Evolutionary conservation across 1,140 invertebrate genomes (phyloP).

Genomic region (Holotrichia oblita): DNA sequence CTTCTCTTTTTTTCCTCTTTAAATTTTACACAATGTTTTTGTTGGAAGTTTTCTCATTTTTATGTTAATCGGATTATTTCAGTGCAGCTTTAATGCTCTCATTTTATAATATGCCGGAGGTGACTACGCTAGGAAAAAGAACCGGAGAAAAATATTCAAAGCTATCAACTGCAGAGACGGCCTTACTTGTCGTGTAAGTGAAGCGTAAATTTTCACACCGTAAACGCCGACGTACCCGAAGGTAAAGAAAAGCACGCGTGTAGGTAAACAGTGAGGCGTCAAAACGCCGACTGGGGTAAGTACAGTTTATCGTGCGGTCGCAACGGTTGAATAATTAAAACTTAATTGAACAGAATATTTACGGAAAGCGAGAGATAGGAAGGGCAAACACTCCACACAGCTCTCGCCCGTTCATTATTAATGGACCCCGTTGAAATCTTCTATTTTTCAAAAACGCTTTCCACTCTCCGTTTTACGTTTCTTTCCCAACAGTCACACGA

Average conservation of each 20-base stretch:
- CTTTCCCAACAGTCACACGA: background rate
- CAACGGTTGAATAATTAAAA: conserved; percentile 32
- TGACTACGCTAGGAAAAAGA: too few species aligned
- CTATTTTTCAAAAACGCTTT: conserved; percentile 15
- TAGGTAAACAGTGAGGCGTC: conserved; percentile 22
- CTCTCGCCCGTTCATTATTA: conserved; percentile 25
- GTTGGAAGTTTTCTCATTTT: too few species aligned
- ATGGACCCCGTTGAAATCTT: conserved; percentile 11
- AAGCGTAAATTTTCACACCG: background rate
- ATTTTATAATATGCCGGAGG: too few species aligned
- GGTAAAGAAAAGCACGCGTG: conserved; percentile 24
- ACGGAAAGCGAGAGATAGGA: conserved; percentile 25
- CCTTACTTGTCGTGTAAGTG: background rate
- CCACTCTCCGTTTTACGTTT: background rate
- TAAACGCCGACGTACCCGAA: background rate
- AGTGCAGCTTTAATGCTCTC: too few species aligned
- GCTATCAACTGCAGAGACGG: too few species aligned
- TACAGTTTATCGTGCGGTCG: conserved; percentile 27
- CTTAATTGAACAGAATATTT: conserved; percentile 37
- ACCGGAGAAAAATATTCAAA: too few species aligned
- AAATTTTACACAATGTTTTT: too few species aligned
- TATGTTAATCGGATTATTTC: too few species aligned
- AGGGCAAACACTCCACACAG: background rate
- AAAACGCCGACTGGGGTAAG: conserved; percentile 11
- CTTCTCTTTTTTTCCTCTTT: too few species aligned